A percentile compares a stretch with the other conserved stretches of the same genome.
These are phyloP conservation scores for Zhuqinia jingwanae DNA, from an alignment of 2,888 invertebrate species.

Conservation along the genomic window DNA sequence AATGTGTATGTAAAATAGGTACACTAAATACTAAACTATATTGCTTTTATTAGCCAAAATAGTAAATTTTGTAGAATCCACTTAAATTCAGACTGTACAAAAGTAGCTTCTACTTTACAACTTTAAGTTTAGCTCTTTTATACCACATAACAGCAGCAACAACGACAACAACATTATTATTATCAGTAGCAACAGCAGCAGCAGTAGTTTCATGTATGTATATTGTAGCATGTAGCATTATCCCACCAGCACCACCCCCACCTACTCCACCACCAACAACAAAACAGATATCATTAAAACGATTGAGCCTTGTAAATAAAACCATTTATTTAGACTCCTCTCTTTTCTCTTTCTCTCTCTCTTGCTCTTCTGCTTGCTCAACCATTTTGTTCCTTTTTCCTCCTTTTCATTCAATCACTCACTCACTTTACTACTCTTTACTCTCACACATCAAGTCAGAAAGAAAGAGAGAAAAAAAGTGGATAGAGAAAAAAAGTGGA, in stretches of 20 bases:
- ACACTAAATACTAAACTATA: not conserved
- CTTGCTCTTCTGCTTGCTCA: not conserved
- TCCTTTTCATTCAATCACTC: not conserved
- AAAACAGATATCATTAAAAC: constrained; percentile 68
- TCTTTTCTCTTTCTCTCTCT: not conserved
- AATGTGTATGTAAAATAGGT: not conserved
- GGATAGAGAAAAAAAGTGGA: not conserved
- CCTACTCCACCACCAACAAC: constrained; percentile 35
- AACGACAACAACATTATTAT: not conserved
- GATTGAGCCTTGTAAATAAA: constrained; percentile 71
- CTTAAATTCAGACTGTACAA: not conserved
- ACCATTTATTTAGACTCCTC: constrained; percentile 70
- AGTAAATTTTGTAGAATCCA: not conserved
- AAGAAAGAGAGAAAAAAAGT: constrained; percentile 34
- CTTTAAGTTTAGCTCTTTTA: not conserved
- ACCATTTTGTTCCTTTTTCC: constrained; percentile 14
- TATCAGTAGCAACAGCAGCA: not conserved
- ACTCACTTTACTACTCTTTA: no score
- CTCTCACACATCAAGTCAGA: constrained; percentile 28
- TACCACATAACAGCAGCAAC: not conserved
- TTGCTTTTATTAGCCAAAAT: not conserved
- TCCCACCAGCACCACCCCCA: constrained; percentile 23
- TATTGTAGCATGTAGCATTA: not conserved
- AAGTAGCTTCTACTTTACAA: not conserved
- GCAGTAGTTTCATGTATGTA: not conserved